These are phyloP conservation scores for Tragelaphus imberbis DNA, from an alignment of 2,113 vertebrate genomes.

Conservation along the genomic window DNA sequence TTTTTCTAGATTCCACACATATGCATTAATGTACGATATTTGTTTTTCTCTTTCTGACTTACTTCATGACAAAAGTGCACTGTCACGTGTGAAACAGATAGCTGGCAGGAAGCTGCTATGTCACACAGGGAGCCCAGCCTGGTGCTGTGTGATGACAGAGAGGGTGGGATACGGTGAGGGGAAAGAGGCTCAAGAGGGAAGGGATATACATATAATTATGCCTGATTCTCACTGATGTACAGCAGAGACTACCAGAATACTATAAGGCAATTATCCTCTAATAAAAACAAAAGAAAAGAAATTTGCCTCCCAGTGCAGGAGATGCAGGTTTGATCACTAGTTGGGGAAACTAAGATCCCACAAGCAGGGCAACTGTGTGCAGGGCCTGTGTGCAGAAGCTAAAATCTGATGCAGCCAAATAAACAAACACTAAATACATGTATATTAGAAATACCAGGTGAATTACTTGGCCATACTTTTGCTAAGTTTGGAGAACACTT, in stretches of 20 bases:
- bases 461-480: background rate
- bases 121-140: background rate
- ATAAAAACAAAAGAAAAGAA: background rate
- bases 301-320: background rate
- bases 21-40: background rate
- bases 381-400: background rate
- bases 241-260: background rate
- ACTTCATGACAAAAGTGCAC: background rate
- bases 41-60: background rate
- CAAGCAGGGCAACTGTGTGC: background rate
- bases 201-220: background rate
- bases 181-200: background rate
- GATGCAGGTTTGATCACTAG: background rate
- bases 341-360: background rate
- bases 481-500: background rate
- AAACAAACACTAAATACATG: background rate
- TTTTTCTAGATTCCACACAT: background rate
- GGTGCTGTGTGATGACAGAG: background rate
- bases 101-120: background rate
- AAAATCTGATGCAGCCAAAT: background rate
- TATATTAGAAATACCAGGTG: background rate
- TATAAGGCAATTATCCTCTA: background rate
- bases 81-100: background rate
- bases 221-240: background rate
- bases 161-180: background rate